These are phyloP conservation scores for Oreotrochilus melanogaster DNA, from an alignment of 2,113 vertebrate species.

Conservation along the genomic window DNA sequence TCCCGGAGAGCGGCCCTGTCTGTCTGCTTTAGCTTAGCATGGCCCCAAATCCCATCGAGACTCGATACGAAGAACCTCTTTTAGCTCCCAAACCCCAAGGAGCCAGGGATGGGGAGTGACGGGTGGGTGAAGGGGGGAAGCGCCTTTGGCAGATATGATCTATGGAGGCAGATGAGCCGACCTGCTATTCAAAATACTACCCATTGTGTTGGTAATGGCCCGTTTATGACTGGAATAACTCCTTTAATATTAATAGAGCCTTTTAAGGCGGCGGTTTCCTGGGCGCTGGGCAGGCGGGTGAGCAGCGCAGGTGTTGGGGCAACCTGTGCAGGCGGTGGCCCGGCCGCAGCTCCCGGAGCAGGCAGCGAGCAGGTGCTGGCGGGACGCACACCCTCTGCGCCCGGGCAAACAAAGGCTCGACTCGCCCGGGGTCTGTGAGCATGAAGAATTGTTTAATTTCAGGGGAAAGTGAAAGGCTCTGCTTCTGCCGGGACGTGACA, in stretches of 20 bases:
- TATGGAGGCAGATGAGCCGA: conserved; percentile 76
- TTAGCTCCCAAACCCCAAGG: background rate
- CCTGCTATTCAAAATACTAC: conserved; percentile 78
- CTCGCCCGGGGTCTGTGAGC: conserved; percentile 79
- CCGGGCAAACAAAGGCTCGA: conserved; percentile 72
- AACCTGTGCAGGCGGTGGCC: conserved; percentile 73
- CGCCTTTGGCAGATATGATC: conserved; percentile 75
- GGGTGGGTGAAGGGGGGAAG: background rate
- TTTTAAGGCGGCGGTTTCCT: conserved; percentile 45
- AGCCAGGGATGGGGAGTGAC: background rate
- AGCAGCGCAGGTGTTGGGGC: conserved; percentile 77
- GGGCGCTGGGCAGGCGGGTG: conserved; percentile 58
- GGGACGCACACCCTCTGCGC: conserved; percentile 45
- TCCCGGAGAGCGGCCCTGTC: background rate
- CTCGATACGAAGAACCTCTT: background rate
- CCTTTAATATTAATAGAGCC: conserved; percentile 83
- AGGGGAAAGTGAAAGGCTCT: conserved; percentile 69
- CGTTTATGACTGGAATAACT: conserved; percentile 73
- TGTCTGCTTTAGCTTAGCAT: background rate
- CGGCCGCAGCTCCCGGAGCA: conserved; percentile 12
- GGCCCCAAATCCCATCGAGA: background rate
- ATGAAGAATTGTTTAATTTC: conserved; percentile 91
- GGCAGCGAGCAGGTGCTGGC: conserved; percentile 75
- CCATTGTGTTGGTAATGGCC: conserved; percentile 87
- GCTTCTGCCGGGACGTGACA: conserved; percentile 83